phyloP scores from a whole-genome alignment of 2,888 invertebrate genomes.

The Papilio gigon region DNA sequence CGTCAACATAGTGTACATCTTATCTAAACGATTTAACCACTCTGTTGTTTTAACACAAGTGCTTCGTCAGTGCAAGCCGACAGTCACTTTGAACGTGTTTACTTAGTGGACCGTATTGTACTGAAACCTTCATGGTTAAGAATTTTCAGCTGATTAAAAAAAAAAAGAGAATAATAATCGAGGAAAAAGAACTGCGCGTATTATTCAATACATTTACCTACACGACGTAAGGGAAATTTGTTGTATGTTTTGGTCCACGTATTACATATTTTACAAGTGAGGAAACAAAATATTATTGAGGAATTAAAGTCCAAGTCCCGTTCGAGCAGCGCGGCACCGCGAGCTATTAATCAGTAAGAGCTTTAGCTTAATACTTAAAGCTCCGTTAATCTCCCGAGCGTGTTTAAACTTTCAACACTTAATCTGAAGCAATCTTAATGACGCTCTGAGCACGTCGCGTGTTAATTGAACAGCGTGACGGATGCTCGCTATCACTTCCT shows the following conservation, averaged over 20 bases:
- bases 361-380: slow-evolving; percentile 5
- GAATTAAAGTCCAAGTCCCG: not conserved
- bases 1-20: too few relatives aligned
- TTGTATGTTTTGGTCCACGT: not conserved
- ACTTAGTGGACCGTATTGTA: too few relatives aligned
- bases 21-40: too few relatives aligned
- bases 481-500: not conserved
- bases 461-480: not conserved
- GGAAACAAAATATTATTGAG: not conserved
- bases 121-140: too few relatives aligned
- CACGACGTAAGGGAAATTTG: too few relatives aligned
- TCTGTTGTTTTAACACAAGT: too few relatives aligned
- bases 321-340: not conserved
- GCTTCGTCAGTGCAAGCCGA: too few relatives aligned
- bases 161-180: too few relatives aligned
- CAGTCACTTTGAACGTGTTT: too few relatives aligned
- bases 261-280: not conserved
- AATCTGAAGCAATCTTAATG: slow-evolving; percentile 11
- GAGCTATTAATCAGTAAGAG: slow-evolving; percentile 8
- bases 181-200: too few relatives aligned
- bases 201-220: too few relatives aligned
- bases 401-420: slow-evolving; percentile 26
- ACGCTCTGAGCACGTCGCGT: not conserved
- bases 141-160: too few relatives aligned
- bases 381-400: slow-evolving; percentile 17